Base-by-base conservation (phyloP, 2,888 invertebrate species). In the Ormyrus nitidulus region DNA sequence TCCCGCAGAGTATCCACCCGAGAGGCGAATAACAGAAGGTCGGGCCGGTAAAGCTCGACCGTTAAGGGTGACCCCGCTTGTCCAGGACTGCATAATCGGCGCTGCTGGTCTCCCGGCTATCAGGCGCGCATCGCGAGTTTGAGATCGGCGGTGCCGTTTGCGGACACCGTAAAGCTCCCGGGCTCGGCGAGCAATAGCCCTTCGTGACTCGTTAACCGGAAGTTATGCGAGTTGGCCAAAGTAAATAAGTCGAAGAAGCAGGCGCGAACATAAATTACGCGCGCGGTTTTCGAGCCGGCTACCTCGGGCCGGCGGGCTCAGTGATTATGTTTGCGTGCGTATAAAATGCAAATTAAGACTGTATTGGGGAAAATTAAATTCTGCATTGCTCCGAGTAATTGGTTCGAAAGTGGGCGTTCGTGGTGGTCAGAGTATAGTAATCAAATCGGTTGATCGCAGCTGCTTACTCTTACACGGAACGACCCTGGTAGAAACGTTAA, bases 151-250 rank as follows among this genome's bases (percentile, higher is more conserved):
- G 19, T 8, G 56, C 13, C 49, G 58, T 53, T 72, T 62, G 72
- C 65, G 65, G 49, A 6, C 6, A 11, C 44, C 44, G 46, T 10
- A 46, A 53, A 65, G 65, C 62, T 46, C 34, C 9, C 61, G 69
- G 5, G 53, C 51, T 34, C 34, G 34, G 34, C 34, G 34, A 34
- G 34, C 34, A 79, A 69, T 73, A 46, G 77, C 71, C 70, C 79
- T 71, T 74, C 77, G 79, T 70, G 81, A 70, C 79, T 69, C 81
- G 79, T 82, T 85, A 85, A 84, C 81, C 82, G 74, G 82, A 84
- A 84, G 84, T 85, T 85, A 84, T 81, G 84, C 84, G 75, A 75
- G 75, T 78, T 73, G 70, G 66, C 66, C 76, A 69, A 77, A 80
- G 80, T 77, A 80, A 80, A 80, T 77, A 77, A 77, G 80, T 77